phyloP scores from a whole-genome alignment of 2,888 invertebrate species.

The Lottia gigantea region DNA sequence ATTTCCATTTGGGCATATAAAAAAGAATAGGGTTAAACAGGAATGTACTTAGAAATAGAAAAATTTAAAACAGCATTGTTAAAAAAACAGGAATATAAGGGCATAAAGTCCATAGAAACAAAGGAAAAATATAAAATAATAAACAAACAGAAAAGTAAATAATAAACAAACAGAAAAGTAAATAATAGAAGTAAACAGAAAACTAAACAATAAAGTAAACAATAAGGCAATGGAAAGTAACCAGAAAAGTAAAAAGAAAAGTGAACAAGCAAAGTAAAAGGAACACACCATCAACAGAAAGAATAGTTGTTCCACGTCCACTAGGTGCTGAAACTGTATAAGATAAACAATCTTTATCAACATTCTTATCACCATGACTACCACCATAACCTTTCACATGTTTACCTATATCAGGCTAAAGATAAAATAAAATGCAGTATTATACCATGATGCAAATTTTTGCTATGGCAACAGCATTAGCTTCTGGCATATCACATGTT shows the following conservation, averaged over 20 bases:
- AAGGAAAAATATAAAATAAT: neutral
- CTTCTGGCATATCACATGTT: too few species aligned
- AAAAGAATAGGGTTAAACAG: too few species aligned
- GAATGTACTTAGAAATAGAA: too few species aligned
- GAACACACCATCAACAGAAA: slow-evolving; percentile 60
- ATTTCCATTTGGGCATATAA: too few species aligned
- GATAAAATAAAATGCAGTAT: neutral
- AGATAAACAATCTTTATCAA: slow-evolving; percentile 57
- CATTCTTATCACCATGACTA: slow-evolving; percentile 29
- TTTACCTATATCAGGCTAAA: slow-evolving; percentile 57
- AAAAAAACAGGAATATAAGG: slow-evolving; percentile 2
- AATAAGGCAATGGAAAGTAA: too few species aligned
- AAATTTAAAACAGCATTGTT: too few species aligned
- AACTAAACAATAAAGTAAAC: neutral
- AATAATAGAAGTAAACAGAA: neutral
- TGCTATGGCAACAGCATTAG: neutral
- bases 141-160: slow-evolving; percentile 2
- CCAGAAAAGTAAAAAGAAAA: neutral
- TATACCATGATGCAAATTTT: neutral
- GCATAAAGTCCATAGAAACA: neutral
- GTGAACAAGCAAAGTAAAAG: neutral
- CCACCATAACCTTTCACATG: slow-evolving; percentile 14
- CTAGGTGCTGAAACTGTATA: slow-evolving; percentile 64
- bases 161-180: neutral
- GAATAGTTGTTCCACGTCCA: slow-evolving; percentile 57